Conservation (phyloP, 2,797 vertebrate species). For the Notoglanidium macrostoma region DNA sequence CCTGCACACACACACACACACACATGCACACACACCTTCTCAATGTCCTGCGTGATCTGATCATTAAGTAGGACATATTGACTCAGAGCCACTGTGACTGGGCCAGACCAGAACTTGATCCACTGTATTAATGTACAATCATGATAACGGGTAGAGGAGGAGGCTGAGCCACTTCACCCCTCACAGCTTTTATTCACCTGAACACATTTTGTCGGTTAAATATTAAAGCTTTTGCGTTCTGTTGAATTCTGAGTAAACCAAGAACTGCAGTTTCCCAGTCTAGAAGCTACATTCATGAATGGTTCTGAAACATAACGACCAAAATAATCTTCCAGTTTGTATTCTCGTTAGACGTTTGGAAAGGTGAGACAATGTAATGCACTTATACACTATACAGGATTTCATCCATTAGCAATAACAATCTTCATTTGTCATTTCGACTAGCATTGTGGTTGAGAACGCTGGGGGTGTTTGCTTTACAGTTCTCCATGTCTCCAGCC, state of each 20-base stretch:
- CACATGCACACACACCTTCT: neutral
- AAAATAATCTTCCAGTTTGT: neutral
- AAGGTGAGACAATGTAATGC: neutral
- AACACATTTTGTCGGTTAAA: conserved; percentile 34
- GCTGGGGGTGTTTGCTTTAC: neutral
- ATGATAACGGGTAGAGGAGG: conserved; percentile 26
- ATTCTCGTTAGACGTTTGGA: neutral
- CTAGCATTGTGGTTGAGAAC: conserved; percentile 8
- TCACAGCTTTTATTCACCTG: conserved; percentile 34
- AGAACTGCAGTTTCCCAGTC: neutral
- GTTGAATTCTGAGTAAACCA: neutral
- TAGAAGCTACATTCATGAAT: neutral
- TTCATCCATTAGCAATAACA: conserved; percentile 9
- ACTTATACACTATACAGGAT: neutral
- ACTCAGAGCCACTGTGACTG: conserved; percentile 54
- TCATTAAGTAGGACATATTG: conserved; percentile 23
- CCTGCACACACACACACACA: neutral
- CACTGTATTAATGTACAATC: conserved; percentile 44
- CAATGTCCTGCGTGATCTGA: conserved; percentile 27
- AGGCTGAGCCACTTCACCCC: conserved; percentile 10
- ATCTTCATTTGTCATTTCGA: neutral
- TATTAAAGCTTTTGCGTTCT: neutral
- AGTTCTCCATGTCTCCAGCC: conserved; percentile 5
- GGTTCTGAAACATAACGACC: neutral
- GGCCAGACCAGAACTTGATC: conserved; percentile 36